Percentiles rank a stretch among this genome's conserved stretches.
These are phyloP conservation scores for Procambarus clarkii DNA, from an alignment of 1,140 invertebrate genomes.

Conservation along the genomic window DNA sequence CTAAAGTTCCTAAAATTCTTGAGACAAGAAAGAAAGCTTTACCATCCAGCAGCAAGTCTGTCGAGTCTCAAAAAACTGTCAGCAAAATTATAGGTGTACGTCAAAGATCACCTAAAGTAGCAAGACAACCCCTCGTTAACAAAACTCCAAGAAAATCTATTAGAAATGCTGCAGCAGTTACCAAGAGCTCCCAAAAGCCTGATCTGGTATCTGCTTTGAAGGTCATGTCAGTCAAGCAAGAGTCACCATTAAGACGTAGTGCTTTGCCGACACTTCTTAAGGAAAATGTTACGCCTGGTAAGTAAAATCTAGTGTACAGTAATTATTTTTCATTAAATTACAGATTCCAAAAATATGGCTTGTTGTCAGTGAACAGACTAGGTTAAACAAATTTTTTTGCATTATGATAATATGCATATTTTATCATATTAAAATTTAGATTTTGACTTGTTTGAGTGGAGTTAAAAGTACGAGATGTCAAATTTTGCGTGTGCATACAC, in stretches of 20 bases:
- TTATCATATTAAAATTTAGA: too few species aligned
- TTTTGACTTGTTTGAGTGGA: too few species aligned
- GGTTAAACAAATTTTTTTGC: too few species aligned
- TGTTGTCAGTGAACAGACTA: too few species aligned
- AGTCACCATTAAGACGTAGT: background rate
- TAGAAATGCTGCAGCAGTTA: background rate
- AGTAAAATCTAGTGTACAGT: background rate
- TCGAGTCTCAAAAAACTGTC: background rate
- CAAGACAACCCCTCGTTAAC: background rate
- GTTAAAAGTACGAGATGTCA: too few species aligned
- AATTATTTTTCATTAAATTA: background rate
- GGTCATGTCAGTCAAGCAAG: background rate
- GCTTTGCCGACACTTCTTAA: background rate
- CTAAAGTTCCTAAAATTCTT: background rate
- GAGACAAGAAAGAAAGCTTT: background rate
- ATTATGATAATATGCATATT: too few species aligned
- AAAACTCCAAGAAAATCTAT: background rate
- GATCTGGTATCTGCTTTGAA: background rate
- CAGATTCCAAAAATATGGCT: too few species aligned
- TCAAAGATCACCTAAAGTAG: background rate
- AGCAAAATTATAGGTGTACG: background rate
- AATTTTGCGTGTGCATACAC: too few species aligned
- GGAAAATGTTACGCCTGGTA: conserved; percentile 34
- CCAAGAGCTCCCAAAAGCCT: background rate
- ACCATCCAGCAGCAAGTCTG: background rate